Conservation (phyloP, 2,888 invertebrate species). For the Biston stratarius region DNA sequence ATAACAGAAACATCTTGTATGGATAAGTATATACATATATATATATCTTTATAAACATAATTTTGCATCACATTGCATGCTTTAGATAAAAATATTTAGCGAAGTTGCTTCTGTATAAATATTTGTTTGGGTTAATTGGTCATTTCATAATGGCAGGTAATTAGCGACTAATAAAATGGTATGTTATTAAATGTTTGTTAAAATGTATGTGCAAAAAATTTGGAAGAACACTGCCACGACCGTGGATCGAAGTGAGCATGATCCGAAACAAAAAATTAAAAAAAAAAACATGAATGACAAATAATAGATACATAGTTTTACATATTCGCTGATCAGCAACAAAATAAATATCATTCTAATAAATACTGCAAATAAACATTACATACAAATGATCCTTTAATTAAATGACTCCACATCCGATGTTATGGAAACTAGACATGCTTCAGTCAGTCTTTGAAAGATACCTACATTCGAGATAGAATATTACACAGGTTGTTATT, state of each 20-base stretch:
- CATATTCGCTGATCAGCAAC: slow-evolving; percentile 40
- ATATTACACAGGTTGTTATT: slow-evolving; percentile 28
- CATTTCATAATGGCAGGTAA: slow-evolving; percentile 56
- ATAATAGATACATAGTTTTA: slow-evolving; percentile 52
- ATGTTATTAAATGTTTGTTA: slow-evolving; percentile 56
- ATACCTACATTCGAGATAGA: slow-evolving; percentile 22
- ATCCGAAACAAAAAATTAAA: slow-evolving; percentile 48
- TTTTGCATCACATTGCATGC: slow-evolving; percentile 15
- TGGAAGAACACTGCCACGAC: slow-evolving; percentile 67
- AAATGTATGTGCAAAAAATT: slow-evolving; percentile 59
- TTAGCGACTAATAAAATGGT: slow-evolving; percentile 58
- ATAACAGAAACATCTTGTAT: background rate
- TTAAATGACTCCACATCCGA: slow-evolving; percentile 50
- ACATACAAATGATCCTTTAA: slow-evolving; percentile 33
- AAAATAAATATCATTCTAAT: slow-evolving; percentile 40
- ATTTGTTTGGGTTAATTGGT: slow-evolving; percentile 43
- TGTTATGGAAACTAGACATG: slow-evolving; percentile 64
- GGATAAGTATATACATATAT: background rate
- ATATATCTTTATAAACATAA: slow-evolving; percentile 5
- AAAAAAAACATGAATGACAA: slow-evolving; percentile 54
- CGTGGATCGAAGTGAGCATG: slow-evolving; percentile 64
- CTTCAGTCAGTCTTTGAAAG: slow-evolving; percentile 72
- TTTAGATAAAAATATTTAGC: slow-evolving; percentile 14
- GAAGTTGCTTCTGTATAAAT: slow-evolving; percentile 55
- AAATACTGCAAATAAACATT: slow-evolving; percentile 38